Conservation (phyloP, 1,140 invertebrate genomes). For the Sarcophaga bullata region DNA sequence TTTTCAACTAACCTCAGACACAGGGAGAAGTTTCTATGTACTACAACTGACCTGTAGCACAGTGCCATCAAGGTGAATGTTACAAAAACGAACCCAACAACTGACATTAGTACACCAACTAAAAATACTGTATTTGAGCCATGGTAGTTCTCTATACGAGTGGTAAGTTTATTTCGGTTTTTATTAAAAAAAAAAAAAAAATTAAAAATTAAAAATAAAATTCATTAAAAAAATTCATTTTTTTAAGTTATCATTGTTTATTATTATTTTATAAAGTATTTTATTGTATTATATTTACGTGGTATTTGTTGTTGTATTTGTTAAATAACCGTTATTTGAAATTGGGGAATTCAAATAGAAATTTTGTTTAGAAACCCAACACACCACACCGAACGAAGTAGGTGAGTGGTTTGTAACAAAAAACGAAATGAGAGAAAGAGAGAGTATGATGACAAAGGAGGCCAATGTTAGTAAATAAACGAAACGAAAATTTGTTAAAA, state of each 20-base stretch:
- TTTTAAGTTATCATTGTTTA: no score
- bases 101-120: constrained; percentile 96
- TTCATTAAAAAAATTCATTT: no score
- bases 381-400: no score
- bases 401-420: no score
- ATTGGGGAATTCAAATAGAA: no score
- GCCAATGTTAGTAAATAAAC: background rate
- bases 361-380: no score
- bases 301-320: no score
- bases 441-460: background rate
- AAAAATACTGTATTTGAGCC: constrained; percentile 95
- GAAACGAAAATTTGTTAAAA: background rate
- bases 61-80: constrained; percentile 97
- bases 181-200: background rate
- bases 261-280: no score
- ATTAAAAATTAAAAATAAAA: background rate
- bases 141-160: constrained; percentile 85
- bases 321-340: no score
- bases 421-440: no score
- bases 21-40: constrained; percentile 97
- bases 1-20: constrained; percentile 91
- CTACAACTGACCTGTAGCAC: constrained; percentile 99
- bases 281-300: no score
- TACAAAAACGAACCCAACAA: constrained; percentile 98
- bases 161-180: constrained; percentile 46